These are phyloP conservation scores for Terrapene triunguis DNA, from an alignment of 2,113 vertebrate species.

Conservation along the genomic window DNA sequence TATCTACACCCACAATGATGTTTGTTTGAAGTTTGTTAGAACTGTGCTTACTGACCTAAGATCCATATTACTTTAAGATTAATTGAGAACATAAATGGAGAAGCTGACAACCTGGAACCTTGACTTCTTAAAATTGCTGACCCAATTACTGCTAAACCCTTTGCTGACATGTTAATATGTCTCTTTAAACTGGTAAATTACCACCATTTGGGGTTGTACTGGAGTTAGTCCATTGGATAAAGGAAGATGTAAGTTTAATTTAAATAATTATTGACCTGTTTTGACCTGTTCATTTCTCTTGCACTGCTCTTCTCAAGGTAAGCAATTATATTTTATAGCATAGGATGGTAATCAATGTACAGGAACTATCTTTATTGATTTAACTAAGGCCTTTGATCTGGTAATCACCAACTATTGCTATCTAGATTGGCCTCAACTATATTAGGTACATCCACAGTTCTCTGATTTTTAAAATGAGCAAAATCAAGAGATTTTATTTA, in stretches of 20 bases:
- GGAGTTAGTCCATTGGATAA: slow-evolving; percentile 23
- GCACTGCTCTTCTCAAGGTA: slow-evolving; percentile 68
- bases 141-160: slow-evolving; percentile 73
- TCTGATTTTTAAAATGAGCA: slow-evolving; percentile 9
- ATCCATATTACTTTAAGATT: slow-evolving; percentile 72
- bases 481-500: neutral
- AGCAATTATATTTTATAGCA: slow-evolving; percentile 79
- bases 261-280: slow-evolving; percentile 78
- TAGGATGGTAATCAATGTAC: slow-evolving; percentile 74
- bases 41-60: slow-evolving; percentile 63
- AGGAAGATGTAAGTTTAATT: slow-evolving; percentile 76
- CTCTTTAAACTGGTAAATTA: slow-evolving; percentile 76
- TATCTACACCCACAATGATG: neutral
- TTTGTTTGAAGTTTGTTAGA: slow-evolving; percentile 44
- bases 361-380: slow-evolving; percentile 73
- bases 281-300: slow-evolving; percentile 74
- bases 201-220: slow-evolving; percentile 14
- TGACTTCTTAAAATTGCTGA: slow-evolving; percentile 77
- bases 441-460: slow-evolving; percentile 1
- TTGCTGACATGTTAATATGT: slow-evolving; percentile 78
- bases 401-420: slow-evolving; percentile 67
- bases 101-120: slow-evolving; percentile 72
- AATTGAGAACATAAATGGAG: slow-evolving; percentile 73
- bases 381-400: slow-evolving; percentile 74
- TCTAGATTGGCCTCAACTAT: slow-evolving; percentile 9